Percentiles rank a stretch among this genome's conserved stretches.
Evolutionary conservation across 1,140 invertebrate genomes (phyloP).

Genomic region (Drosophila athabasca): DNA sequence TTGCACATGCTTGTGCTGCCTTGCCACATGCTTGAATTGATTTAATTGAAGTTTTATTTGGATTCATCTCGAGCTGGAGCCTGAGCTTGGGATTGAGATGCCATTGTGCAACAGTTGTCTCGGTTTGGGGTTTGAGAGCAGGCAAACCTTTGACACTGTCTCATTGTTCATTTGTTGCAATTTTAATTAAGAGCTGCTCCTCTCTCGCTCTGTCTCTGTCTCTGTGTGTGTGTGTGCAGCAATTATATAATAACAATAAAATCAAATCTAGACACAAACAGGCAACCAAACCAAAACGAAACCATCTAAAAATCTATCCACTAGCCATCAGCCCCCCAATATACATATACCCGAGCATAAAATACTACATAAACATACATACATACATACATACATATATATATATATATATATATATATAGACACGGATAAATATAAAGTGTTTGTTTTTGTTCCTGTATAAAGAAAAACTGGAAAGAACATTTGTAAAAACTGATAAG

Average conservation of each 20-base stretch:
- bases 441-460: constrained; percentile 35
- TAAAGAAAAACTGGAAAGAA: constrained; percentile 17
- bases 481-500: constrained; percentile 24
- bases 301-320: no score
- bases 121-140: no score
- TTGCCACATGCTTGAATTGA: constrained; percentile 53
- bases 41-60: constrained; percentile 63
- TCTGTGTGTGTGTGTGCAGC: constrained; percentile 1
- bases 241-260: constrained; percentile 38
- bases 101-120: constrained; percentile 46
- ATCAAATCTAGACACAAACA: constrained; percentile 23
- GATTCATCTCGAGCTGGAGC: constrained; percentile 16
- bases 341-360: no score
- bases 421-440: constrained; percentile 1
- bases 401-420: constrained; percentile 13
- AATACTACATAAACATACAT: constrained; percentile 2
- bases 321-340: no score
- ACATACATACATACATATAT: constrained; percentile 4
- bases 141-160: constrained; percentile 13
- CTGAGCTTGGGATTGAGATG: no score
- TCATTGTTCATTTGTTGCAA: constrained; percentile 58
- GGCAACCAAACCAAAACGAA: constrained; percentile 4
- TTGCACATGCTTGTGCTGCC: background rate
- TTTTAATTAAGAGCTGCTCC: constrained; percentile 71
- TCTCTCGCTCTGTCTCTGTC: no score